Conservation (phyloP, 2,113 vertebrate genomes). For the Phasianus colchicus region DNA sequence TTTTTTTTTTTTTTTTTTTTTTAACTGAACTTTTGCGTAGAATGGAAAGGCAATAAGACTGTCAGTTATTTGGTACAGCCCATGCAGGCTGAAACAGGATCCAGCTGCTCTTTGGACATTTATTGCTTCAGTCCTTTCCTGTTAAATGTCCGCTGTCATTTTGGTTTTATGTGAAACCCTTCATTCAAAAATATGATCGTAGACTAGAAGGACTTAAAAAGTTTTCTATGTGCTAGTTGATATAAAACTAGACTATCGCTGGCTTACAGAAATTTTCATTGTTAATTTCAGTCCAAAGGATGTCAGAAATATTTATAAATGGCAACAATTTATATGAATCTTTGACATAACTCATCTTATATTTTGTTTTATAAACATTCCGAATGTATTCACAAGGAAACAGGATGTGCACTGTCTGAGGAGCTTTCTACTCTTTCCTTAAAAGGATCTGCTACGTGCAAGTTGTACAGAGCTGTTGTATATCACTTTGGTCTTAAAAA, state of each 20-base stretch:
- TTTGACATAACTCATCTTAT: slow-evolving; percentile 44
- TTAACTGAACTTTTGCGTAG: slow-evolving; percentile 35
- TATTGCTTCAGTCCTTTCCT: slow-evolving; percentile 61
- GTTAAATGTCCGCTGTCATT: slow-evolving; percentile 68
- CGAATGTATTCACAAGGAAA: not conserved
- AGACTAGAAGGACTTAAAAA: slow-evolving; percentile 6
- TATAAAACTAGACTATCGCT: not conserved
- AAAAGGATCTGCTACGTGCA: slow-evolving; percentile 51
- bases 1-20: not conserved
- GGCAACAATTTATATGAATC: slow-evolving; percentile 37
- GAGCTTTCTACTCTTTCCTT: slow-evolving; percentile 53
- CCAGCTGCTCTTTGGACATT: slow-evolving; percentile 70
- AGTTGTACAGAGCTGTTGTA: slow-evolving; percentile 49
- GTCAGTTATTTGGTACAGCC: slow-evolving; percentile 54
- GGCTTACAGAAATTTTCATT: slow-evolving; percentile 13
- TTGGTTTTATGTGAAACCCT: slow-evolving; percentile 61
- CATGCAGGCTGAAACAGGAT: slow-evolving; percentile 52
- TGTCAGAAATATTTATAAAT: slow-evolving; percentile 52
- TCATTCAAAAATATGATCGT: slow-evolving; percentile 38
- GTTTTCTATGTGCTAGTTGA: not conserved
- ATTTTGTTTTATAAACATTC: slow-evolving; percentile 66
- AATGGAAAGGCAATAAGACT: slow-evolving; percentile 62
- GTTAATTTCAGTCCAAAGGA: slow-evolving; percentile 42
- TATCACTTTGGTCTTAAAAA: slow-evolving; percentile 46
- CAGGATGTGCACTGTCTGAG: slow-evolving; percentile 56